Conservation (phyloP, 2,888 invertebrate species). For the Eupithecia subumbrata region DNA sequence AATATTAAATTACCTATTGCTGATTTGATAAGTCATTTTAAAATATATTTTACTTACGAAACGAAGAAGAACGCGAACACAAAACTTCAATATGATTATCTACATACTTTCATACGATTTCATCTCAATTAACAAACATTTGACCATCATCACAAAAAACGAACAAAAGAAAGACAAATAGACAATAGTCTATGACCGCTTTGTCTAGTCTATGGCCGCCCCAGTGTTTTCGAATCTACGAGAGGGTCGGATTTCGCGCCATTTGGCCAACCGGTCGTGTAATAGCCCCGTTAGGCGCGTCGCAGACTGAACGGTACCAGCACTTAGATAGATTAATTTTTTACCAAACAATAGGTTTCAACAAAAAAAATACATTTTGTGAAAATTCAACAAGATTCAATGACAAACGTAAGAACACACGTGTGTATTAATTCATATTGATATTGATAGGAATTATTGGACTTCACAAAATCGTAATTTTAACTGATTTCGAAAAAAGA, state of each 20-base stretch:
- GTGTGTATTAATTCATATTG: neutral
- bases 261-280: conserved; percentile 82
- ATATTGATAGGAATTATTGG: too few species aligned
- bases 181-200: conserved; percentile 40
- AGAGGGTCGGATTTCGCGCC: conserved; percentile 81
- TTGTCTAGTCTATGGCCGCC: conserved; percentile 65
- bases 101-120: neutral
- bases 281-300: conserved; percentile 64
- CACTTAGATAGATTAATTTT: conserved; percentile 40
- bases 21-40: neutral
- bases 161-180: conserved; percentile 14
- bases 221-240: conserved; percentile 59
- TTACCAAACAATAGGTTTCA: neutral
- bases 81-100: neutral
- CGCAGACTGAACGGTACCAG: conserved; percentile 49
- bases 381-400: neutral
- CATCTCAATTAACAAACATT: conserved; percentile 15
- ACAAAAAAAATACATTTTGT: neutral
- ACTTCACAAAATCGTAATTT: too few species aligned
- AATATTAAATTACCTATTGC: neutral
- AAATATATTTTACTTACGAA: neutral
- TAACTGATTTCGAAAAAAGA: too few species aligned
- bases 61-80: neutral
- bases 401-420: neutral
- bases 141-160: conserved; percentile 19